These are phyloP conservation scores for Amphibalanus amphitrite DNA, from an alignment of 1,140 invertebrate genomes.

Conservation along the genomic window DNA sequence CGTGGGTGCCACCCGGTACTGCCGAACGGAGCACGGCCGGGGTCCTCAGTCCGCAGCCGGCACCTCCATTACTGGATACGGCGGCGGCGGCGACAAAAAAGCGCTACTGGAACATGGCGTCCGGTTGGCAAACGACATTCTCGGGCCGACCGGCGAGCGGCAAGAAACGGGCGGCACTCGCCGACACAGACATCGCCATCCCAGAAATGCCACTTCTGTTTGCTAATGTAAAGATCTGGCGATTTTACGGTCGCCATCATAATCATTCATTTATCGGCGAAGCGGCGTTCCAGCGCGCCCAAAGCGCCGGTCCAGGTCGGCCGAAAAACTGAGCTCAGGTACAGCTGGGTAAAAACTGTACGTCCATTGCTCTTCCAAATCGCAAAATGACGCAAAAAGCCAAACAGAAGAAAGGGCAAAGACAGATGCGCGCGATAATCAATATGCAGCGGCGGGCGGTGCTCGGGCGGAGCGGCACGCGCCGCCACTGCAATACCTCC, in stretches of 20 bases:
- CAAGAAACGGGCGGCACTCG: not conserved
- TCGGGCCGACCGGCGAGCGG: not conserved
- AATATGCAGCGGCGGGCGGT: not conserved
- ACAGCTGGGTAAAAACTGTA: not conserved
- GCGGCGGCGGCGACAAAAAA: not conserved
- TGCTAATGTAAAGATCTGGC: not conserved
- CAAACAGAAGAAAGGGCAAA: not conserved
- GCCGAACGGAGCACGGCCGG: too few relatives aligned
- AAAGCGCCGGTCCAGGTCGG: not conserved
- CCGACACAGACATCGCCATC: not conserved
- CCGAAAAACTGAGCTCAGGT: not conserved
- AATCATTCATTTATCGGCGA: not conserved
- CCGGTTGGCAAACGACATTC: not conserved
- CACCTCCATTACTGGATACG: not conserved
- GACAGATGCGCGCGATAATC: not conserved
- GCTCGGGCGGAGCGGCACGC: not conserved
- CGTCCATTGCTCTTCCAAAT: not conserved
- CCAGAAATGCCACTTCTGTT: constrained; percentile 1
- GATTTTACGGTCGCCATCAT: not conserved
- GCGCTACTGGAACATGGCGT: not conserved
- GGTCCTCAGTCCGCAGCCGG: too few relatives aligned
- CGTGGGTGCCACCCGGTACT: too few relatives aligned
- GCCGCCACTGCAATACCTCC: not conserved
- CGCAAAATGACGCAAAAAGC: not conserved
- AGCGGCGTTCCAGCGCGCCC: not conserved